These are phyloP conservation scores for Trialeurodes vaporariorum DNA, from an alignment of 1,140 invertebrate species.

Conservation along the genomic window DNA sequence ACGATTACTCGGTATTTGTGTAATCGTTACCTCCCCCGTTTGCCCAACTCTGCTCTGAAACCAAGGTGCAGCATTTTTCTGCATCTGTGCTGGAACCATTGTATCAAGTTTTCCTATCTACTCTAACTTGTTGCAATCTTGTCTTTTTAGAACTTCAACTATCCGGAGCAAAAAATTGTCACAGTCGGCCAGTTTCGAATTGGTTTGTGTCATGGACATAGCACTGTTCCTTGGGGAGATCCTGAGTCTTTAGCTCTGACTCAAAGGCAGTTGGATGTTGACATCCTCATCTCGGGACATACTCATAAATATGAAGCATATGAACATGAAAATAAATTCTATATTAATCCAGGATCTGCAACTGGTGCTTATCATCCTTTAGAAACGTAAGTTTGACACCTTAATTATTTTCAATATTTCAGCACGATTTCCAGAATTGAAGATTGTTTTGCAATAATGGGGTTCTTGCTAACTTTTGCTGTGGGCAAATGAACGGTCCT, in stretches of 20 bases:
- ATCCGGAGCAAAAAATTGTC: slow-evolving; percentile 97
- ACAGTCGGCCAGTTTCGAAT: slow-evolving; percentile 98
- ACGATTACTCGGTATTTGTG: too few species aligned
- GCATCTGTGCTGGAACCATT: too few species aligned
- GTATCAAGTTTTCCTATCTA: neutral
- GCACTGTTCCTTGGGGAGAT: slow-evolving; percentile 95
- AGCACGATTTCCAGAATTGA: too few species aligned
- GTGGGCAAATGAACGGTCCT: too few species aligned
- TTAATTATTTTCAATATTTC: too few species aligned
- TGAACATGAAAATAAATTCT: slow-evolving; percentile 98
- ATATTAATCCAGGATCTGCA: slow-evolving; percentile 97
- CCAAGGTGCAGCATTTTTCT: too few species aligned
- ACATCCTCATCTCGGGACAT: slow-evolving; percentile 97
- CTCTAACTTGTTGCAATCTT: slow-evolving; percentile 12
- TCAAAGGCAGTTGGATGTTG: slow-evolving; percentile 94
- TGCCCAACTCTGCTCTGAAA: too few species aligned
- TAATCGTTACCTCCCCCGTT: too few species aligned
- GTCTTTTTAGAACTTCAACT: slow-evolving; percentile 81
- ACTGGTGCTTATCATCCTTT: slow-evolving; percentile 94
- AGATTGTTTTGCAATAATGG: too few species aligned
- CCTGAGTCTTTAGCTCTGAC: slow-evolving; percentile 83
- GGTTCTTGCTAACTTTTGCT: too few species aligned
- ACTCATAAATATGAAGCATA: slow-evolving; percentile 98
- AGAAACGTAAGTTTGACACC: slow-evolving; percentile 74
- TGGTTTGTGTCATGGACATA: slow-evolving; percentile 94